Evolutionary conservation across 1,140 invertebrate species (phyloP), one percentile per base, ranked within the genome.

Genomic region (Drosophila rhopaloa): DNA sequence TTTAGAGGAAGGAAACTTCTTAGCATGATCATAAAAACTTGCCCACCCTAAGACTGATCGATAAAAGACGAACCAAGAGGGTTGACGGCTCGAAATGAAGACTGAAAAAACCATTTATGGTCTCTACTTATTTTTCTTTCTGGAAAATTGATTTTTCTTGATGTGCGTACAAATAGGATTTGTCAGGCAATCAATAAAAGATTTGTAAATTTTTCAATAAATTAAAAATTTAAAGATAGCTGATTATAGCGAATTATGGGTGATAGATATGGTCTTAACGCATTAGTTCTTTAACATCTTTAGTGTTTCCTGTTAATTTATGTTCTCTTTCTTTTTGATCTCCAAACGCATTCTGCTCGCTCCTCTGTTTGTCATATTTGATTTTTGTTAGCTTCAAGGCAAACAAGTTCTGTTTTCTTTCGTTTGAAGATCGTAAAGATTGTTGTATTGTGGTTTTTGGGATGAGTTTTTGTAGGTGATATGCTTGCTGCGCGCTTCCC

Each of bases 161-260:
- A 79, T 44, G 68, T 55, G 79, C 83, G 84, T 88, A 84, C 16
- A 88, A 88, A 88, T 89, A 88, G 83, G 84, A 88, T 88, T 88
- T 89, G 84, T 88, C 84, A 67, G 67, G 55, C 65, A 65, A 63
- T 50, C 66, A 48, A 57, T 71, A 58, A 72, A 19, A 71, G 37
- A 72, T 41, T 57, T 43, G 24, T 29, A 13, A 29, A n/a, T 57
- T 80, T 80, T 53, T 50, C 44, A 35, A 57, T 79, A 84, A 84
- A 76, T 50, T 14, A 46, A 9, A 76, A 54, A 57, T 57, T n/a
- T n/a, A 70, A 41, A 66, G 63, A 44, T 37, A 40, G 37, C 68
- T 71, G 65, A 79, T 74, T 65, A 81, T 76, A 79, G 61, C 44
- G 57, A 79, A 77, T 55, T 50, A 57, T 59, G 47, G 27, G 0